These are phyloP conservation scores for Pterostichus madidus DNA, from an alignment of 2,888 invertebrate species.

Conservation along the genomic window DNA sequence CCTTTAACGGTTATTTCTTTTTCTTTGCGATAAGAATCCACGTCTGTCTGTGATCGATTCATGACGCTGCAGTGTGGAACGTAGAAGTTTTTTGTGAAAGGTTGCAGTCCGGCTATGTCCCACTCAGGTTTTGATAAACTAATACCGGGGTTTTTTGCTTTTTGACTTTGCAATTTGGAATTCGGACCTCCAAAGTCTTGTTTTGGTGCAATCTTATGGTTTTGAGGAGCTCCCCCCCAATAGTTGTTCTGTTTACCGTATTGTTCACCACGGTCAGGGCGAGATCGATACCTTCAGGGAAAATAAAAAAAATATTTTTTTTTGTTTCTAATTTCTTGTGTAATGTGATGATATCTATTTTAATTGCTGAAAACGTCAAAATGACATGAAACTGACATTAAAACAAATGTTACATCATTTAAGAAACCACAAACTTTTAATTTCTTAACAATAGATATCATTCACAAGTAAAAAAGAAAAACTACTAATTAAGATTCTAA, in stretches of 20 bases:
- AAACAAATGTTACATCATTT: no score
- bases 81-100: conserved; percentile 96
- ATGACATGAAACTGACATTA: not conserved
- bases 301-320: conserved; percentile 49
- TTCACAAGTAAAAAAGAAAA: no score
- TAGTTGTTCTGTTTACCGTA: conserved; percentile 79
- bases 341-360: not conserved
- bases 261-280: conserved; percentile 84
- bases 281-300: conserved; percentile 79
- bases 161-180: conserved; percentile 77
- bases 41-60: conserved; percentile 85
- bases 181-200: conserved; percentile 78
- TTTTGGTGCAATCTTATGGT: conserved; percentile 75
- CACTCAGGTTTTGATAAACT: conserved; percentile 89
- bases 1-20: conserved; percentile 96
- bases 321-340: conserved; percentile 39
- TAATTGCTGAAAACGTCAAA: conserved; percentile 16
- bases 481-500: no score
- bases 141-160: conserved; percentile 86
- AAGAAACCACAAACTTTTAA: not conserved
- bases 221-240: conserved; percentile 75
- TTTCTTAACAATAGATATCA: no score
- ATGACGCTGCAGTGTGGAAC: conserved; percentile 88
- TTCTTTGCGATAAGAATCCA: conserved; percentile 85
- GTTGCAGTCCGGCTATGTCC: conserved; percentile 86